Evolutionary conservation across 37 sponge, comb jelly and placozoan genomes (phyloP).

Genomic region (Bolinopsis microptera): DNA sequence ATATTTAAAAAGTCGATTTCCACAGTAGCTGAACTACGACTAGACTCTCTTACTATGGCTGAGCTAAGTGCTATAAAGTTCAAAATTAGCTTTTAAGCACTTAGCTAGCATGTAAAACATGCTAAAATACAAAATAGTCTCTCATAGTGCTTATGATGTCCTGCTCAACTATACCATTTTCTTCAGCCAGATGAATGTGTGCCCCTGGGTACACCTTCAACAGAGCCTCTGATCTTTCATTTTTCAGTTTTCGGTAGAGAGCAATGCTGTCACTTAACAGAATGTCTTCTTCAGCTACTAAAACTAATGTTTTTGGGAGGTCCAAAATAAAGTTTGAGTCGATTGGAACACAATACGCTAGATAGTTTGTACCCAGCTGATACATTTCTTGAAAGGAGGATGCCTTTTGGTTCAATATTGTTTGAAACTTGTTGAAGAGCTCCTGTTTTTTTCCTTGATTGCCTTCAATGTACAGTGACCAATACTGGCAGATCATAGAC

Average conservation of each 20-base stretch:
- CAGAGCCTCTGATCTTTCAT: not conserved
- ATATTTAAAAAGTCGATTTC: no score
- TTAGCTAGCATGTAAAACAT: no score
- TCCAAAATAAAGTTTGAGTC: not conserved
- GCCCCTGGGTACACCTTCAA: not conserved
- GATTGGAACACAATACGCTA: not conserved
- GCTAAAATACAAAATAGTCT: no score
- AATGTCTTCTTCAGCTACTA: not conserved
- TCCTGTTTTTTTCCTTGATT: not conserved
- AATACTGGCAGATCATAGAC: slow-evolving; percentile 20
- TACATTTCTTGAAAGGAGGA: not conserved
- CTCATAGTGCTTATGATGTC: not conserved
- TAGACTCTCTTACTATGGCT: no score
- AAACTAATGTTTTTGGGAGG: not conserved
- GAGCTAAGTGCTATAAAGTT: no score
- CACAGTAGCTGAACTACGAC: no score
- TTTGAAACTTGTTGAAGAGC: not conserved
- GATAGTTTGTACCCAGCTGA: not conserved
- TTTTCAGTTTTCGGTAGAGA: not conserved
- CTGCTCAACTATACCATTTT: not conserved
- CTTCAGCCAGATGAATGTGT: slow-evolving; percentile 63
- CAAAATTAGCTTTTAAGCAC: no score
- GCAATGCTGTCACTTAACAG: not conserved
- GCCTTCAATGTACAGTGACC: not conserved
- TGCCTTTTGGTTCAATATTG: not conserved